Conservation (phyloP, 2,797 vertebrate genomes). For the Periophthalmus magnuspinnatus region DNA sequence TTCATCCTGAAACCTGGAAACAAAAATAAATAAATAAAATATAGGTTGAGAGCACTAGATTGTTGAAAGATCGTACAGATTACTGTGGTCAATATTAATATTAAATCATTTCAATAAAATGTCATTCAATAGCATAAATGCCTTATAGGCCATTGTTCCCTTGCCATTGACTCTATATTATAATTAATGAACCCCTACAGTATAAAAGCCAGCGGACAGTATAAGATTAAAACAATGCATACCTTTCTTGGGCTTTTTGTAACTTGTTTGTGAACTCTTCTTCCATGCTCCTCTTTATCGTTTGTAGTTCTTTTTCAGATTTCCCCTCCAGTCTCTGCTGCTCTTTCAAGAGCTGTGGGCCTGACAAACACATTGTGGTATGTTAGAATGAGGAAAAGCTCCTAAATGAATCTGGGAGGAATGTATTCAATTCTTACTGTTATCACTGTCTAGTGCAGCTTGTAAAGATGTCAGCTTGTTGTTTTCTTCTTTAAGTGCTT, state of each 20-base stretch:
- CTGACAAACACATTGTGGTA: conserved; percentile 40
- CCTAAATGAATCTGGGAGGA: conserved; percentile 3
- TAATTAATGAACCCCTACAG: no score
- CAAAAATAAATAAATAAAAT: background rate
- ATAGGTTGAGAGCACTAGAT: background rate
- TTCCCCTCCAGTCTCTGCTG: conserved; percentile 63
- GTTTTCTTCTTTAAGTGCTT: conserved; percentile 75
- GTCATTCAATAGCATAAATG: no score
- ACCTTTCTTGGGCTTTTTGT: conserved; percentile 79
- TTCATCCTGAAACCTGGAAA: conserved; percentile 81
- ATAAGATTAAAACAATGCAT: background rate
- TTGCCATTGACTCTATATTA: no score
- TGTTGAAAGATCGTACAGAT: no score
- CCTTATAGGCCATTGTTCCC: no score
- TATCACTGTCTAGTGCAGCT: conserved; percentile 63
- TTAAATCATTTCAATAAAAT: no score
- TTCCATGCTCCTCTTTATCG: conserved; percentile 62
- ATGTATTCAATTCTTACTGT: conserved; percentile 54
- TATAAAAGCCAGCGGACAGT: background rate
- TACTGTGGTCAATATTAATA: no score
- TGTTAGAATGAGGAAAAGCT: background rate
- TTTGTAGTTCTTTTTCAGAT: conserved; percentile 64
- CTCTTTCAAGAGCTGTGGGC: conserved; percentile 51
- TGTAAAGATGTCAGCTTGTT: conserved; percentile 75
- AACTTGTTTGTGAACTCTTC: conserved; percentile 75